Base-by-base conservation (phyloP, 2,888 invertebrate species). In the Germaria angustata region DNA sequence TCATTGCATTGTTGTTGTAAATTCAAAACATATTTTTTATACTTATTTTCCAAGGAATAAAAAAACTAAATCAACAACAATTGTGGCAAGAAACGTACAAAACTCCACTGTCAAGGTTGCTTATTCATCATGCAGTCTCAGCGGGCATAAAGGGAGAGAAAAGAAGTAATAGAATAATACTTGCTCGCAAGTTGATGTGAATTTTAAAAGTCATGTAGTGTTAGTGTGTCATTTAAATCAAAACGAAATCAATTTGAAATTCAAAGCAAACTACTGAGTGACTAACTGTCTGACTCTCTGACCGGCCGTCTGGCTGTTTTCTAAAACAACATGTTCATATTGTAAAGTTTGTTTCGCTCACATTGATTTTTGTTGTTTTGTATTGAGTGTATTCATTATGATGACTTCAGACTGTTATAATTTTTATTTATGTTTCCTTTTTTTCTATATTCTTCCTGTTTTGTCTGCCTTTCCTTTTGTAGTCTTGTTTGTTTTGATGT, bases 31-130 rank as follows among this genome's bases (percentile, higher is more conserved):
- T 39, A 55, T 61, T 72, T 72, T 66, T 49, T 28, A 28, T 3
- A 20, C 15, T 69, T 72, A 61, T 66, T 39, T 66, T 53, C 22
- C 32, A 41, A 20, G 20, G 39, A 78, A 24, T n/a, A 28, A 59
- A 39, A 63, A 68, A 8, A 20, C 15, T 34, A n/a, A n/a, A n/a
- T n/a, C n/a, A 41, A 65, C 32, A 65, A n/a, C 24, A 44, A 49
- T 46, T 59, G 24, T 11, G 34, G 59, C 59, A 34, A 28, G 3
- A 51, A 63, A 68, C 73, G 6, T 24, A 66, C 11, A 44, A 22
- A 63, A 76, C 51, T 61, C 59, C 51, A 82, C 78, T 69, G 69
- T 75, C 82, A 82, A 82, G 82, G 82, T 79, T 82, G 82, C 78
- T 73, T 78, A 82, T 69, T 82, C 82, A 79, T 82, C 65, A 65